phyloP scores from a whole-genome alignment of 2,888 invertebrate species.

The Ganaspis brasiliensis region DNA sequence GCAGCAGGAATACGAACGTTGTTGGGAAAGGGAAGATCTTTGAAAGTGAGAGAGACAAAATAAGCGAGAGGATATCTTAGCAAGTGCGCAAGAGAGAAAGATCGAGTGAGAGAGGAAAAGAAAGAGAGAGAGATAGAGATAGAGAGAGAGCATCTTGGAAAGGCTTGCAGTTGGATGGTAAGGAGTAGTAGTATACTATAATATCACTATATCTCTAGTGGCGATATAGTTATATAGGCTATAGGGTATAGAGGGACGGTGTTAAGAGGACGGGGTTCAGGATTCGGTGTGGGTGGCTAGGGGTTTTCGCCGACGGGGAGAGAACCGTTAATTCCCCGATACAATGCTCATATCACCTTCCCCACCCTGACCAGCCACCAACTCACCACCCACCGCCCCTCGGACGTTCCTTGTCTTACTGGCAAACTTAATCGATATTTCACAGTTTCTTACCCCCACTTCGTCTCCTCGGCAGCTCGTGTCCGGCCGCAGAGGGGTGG shows the following conservation, averaged over 20 bases:
- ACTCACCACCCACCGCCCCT: constrained; percentile 70
- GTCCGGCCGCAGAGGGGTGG: constrained; percentile 75
- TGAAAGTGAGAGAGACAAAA: constrained; percentile 56
- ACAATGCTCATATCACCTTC: constrained; percentile 81
- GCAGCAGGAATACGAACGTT: constrained; percentile 65
- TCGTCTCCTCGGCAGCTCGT: constrained; percentile 65
- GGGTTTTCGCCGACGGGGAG: constrained; percentile 64
- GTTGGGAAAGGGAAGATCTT: constrained; percentile 58
- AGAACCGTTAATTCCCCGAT: constrained; percentile 80
- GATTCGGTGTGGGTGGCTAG: constrained; percentile 49
- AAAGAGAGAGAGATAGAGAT: constrained; percentile 43
- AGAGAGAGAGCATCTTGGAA: constrained; percentile 39
- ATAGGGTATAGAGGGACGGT: constrained; percentile 44
- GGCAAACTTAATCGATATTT: constrained; percentile 81
- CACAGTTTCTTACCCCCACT: constrained; percentile 81
- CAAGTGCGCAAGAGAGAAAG: constrained; percentile 49
- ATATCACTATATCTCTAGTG: constrained; percentile 2
- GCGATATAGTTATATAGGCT: constrained; percentile 39
- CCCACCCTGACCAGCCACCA: constrained; percentile 75
- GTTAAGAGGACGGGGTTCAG: constrained; percentile 38
- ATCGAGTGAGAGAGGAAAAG: constrained; percentile 44
- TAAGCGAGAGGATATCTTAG: constrained; percentile 55
- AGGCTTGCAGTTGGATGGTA: constrained; percentile 45
- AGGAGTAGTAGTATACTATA: constrained; percentile 55
- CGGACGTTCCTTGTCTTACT: constrained; percentile 81